Base-by-base conservation (phyloP, 2,113 vertebrate species). In the Pholis gunnellus region DNA sequence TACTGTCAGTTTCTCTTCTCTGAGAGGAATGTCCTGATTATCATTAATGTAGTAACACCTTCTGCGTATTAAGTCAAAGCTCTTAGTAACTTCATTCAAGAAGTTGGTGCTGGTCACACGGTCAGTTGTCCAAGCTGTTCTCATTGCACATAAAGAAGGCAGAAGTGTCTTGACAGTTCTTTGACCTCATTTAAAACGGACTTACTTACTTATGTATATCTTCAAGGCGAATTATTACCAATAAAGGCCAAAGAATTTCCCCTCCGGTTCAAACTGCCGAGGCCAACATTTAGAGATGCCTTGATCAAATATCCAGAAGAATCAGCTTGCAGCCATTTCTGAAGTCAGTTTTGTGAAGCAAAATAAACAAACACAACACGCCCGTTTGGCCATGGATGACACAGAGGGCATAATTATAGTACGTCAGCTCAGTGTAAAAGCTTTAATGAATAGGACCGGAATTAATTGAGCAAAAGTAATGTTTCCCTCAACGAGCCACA, bases 291-390 rank as follows among this genome's bases (percentile, higher is more conserved):
- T 40, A 75, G 54, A 72, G 59, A 70, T 54, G 63, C 38, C 38
- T 57, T 72, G 63, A 79, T 66, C 5, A 15, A 81, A 18, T n/a
- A 78, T 78, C 73, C 20, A 69, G 22, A 25, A 44, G 65, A 31
- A 75, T 61, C 59, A 34, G n/a, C 65, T 72, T 85, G 64, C 64
- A 83, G 78, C 65, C 56, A 42, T 72, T 54, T 72, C 59, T 57
- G 56, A 29, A 68, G 9, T 50, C 36, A 71, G 22, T 67, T 69
- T 57, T 69, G 56, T 69, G 20, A 72, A 61, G 63, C 46, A 78
- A 82, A 63, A 81, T 70, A 82, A 72, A 67, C 36, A 78, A 81
- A 72, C 74, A 79, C 69, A 78, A 71, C 60, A 85, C 75, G 80
- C 50, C 46, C 60, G 25, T 75, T 73, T 82, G 67, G 78, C 44